Conservation (phyloP, 2,888 invertebrate species). For the Metellina segmentata region DNA sequence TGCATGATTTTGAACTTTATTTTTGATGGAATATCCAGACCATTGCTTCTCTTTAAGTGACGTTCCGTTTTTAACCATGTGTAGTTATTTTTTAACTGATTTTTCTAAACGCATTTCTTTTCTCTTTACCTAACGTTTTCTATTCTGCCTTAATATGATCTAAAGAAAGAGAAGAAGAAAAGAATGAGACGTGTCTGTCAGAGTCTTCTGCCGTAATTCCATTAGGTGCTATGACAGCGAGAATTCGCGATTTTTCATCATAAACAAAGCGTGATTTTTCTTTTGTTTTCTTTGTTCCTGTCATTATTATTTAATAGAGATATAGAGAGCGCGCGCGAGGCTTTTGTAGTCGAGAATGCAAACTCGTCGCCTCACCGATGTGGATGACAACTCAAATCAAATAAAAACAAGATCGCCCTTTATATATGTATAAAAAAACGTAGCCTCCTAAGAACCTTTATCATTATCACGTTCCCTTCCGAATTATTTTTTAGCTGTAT, state of each 20-base stretch:
- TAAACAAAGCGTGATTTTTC: slow-evolving; percentile 42
- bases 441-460: slow-evolving; percentile 4
- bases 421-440: neutral
- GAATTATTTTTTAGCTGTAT: slow-evolving; percentile 29
- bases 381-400: slow-evolving; percentile 63
- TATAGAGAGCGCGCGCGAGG: slow-evolving; percentile 49
- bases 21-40: no score
- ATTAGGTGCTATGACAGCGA: slow-evolving; percentile 31
- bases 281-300: slow-evolving; percentile 25
- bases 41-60: no score
- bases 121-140: slow-evolving; percentile 13
- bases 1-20: no score
- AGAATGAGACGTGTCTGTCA: slow-evolving; percentile 55
- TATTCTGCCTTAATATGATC: slow-evolving; percentile 27
- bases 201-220: slow-evolving; percentile 53
- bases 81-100: no score
- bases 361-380: slow-evolving; percentile 42
- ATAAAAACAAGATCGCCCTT: slow-evolving; percentile 49
- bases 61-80: no score
- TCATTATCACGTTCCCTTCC: slow-evolving; percentile 26
- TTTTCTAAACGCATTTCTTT: slow-evolving; percentile 34
- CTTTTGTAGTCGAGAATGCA: slow-evolving; percentile 7
- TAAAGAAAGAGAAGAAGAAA: slow-evolving; percentile 39
- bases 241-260: slow-evolving; percentile 69
- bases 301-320: slow-evolving; percentile 73